These are phyloP conservation scores for Peucedramus taeniatus DNA, from an alignment of 2,113 vertebrate genomes.

Conservation along the genomic window DNA sequence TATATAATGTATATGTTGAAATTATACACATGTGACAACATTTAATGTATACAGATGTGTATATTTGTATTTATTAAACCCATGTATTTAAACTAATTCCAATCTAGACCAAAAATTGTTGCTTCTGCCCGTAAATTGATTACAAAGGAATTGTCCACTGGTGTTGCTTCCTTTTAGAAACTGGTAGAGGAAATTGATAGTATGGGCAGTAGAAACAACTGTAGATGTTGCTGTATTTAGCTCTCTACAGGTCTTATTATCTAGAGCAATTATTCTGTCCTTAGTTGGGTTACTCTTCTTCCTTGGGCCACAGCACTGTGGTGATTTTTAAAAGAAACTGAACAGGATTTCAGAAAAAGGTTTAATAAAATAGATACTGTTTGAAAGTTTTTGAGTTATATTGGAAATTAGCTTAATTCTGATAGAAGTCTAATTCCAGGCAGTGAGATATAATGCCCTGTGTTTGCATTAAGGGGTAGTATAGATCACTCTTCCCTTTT, in stretches of 20 bases:
- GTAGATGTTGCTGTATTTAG: constrained; percentile 47
- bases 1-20: constrained; percentile 72
- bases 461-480: constrained; percentile 15
- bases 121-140: constrained; percentile 51
- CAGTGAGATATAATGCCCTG: constrained; percentile 35
- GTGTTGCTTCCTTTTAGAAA: constrained; percentile 18
- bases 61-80: constrained; percentile 74
- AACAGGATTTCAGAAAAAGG: constrained; percentile 21
- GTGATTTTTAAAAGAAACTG: constrained; percentile 54
- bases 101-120: constrained; percentile 55
- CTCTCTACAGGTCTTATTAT: constrained; percentile 20
- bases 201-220: constrained; percentile 55
- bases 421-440: not conserved
- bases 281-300: constrained; percentile 12
- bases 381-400: constrained; percentile 20
- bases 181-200: not conserved
- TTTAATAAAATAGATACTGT: constrained; percentile 34
- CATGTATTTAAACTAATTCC: constrained; percentile 62
- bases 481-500: constrained; percentile 50
- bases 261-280: constrained; percentile 32
- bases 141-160: constrained; percentile 12
- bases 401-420: constrained; percentile 27
- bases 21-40: constrained; percentile 65
- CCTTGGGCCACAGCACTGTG: constrained; percentile 54
- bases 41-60: constrained; percentile 71